Evolutionary conservation across 92 coral and sea anemone genomes (phyloP).

Genomic region (Zoanthus sociatus): DNA sequence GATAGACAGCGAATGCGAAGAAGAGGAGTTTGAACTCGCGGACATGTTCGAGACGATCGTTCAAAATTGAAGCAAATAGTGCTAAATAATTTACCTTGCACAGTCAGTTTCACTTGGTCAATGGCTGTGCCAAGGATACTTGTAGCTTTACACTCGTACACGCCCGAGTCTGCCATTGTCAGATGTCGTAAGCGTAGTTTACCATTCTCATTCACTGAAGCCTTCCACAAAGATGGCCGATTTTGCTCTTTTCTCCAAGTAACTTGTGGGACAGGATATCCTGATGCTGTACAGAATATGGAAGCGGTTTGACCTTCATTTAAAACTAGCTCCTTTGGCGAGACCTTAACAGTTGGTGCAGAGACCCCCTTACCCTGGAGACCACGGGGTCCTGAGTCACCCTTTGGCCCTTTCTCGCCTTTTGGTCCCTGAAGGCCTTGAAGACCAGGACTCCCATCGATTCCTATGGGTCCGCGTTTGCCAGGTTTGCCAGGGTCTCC

Average conservation of each 20-base stretch:
- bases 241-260: slow-evolving; percentile 17
- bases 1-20: too few species aligned
- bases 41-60: too few species aligned
- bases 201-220: slow-evolving; percentile 8
- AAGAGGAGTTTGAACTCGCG: too few species aligned
- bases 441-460: slow-evolving; percentile 6
- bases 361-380: slow-evolving; percentile 25
- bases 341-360: slow-evolving; percentile 25
- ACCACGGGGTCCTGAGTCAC: slow-evolving; percentile 28
- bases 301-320: slow-evolving; percentile 37
- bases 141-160: slow-evolving; percentile 35
- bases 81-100: neutral
- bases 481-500: slow-evolving; percentile 34
- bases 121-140: slow-evolving; percentile 30
- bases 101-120: neutral
- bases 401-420: slow-evolving; percentile 33
- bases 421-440: slow-evolving; percentile 14
- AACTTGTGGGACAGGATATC: slow-evolving; percentile 24
- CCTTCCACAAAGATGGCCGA: neutral
- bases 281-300: neutral
- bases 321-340: neutral
- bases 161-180: slow-evolving; percentile 34
- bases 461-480: slow-evolving; percentile 13
- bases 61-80: neutral
- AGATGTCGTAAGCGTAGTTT: slow-evolving; percentile 4